Evolutionary conservation across 2,113 vertebrate species (phyloP), one percentile per base, ranked within the genome.

Genomic region (Passer domesticus): DNA sequence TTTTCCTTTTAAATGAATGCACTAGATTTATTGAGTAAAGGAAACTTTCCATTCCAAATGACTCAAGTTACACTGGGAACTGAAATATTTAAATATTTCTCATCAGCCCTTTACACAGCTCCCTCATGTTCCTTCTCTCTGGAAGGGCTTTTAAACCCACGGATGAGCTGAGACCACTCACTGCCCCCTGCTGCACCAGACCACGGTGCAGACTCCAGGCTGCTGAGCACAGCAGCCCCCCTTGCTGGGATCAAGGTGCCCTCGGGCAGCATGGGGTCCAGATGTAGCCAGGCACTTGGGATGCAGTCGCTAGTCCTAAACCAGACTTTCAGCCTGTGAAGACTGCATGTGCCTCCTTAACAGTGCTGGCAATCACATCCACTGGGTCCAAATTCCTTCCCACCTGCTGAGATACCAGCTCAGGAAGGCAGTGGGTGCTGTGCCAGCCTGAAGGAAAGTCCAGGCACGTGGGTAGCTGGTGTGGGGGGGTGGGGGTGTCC

Each of bases 1-100:
- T 28, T 24, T 27, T 43, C 7, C 17, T 41, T 82, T 83, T 53
- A 83, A 93, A 83, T 33, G 41, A 90, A 30, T 35, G 10, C 33
- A 72, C 33, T 84, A 72, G 66, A 92, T 95, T 96, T 97, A 92
- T 85, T 96, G 53, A 76, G 87, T 80, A 92, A 93, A 86, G 88
- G 91, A 91, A 96, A 96, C 58, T 92, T 94, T 94, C 83, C 94
- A 66, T 78, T 93, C 92, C 94, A 90, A 92, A 58, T 92, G 59
- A 83, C 87, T 93, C 69, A 4, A 89, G 70, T 81, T 86, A 80
- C 5, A 7, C 70, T 96, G 91, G 85, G 88, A 92, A 78, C 55
- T 2, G 69, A 92, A 96, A 90, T 39, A 90, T 79, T 90, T 90
- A 90, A 94, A 78, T 79, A 89, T 82, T 92, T 89, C 84, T 90